These are phyloP conservation scores for Centropus bengalensis DNA, from an alignment of 2,113 vertebrate genomes.

Conservation along the genomic window DNA sequence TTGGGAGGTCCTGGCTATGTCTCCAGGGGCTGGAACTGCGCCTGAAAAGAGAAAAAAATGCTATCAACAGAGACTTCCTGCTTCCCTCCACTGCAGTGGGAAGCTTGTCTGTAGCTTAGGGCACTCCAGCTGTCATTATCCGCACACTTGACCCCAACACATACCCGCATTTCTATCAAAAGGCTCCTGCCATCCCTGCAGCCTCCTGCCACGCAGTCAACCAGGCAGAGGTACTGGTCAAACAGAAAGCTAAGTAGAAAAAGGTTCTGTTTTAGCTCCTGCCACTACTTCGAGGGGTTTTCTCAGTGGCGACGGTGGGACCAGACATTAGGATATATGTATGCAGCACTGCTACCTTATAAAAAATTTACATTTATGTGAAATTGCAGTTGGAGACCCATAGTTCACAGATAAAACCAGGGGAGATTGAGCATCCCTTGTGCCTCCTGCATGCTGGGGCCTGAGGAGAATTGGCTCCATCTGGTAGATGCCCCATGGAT, in stretches of 20 bases:
- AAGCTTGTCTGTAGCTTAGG: neutral
- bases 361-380: neutral
- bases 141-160: accelerated
- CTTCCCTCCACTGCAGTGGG: neutral
- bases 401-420: no score
- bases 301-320: neutral
- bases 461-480: accelerated
- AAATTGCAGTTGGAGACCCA: neutral
- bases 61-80: neutral
- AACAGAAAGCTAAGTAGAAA: neutral
- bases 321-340: neutral
- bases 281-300: neutral
- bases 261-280: no score
- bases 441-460: neutral
- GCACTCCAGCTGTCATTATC: accelerated
- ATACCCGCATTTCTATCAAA: neutral
- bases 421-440: accelerated
- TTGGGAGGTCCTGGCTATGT: neutral
- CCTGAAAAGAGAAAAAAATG: neutral
- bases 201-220: neutral
- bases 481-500: accelerated
- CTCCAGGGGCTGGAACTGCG: neutral
- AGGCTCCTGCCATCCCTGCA: no score
- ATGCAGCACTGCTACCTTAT: neutral
- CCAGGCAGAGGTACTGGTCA: neutral